phyloP scores from a whole-genome alignment of 2,888 invertebrate species.

The Allygus modestus region DNA sequence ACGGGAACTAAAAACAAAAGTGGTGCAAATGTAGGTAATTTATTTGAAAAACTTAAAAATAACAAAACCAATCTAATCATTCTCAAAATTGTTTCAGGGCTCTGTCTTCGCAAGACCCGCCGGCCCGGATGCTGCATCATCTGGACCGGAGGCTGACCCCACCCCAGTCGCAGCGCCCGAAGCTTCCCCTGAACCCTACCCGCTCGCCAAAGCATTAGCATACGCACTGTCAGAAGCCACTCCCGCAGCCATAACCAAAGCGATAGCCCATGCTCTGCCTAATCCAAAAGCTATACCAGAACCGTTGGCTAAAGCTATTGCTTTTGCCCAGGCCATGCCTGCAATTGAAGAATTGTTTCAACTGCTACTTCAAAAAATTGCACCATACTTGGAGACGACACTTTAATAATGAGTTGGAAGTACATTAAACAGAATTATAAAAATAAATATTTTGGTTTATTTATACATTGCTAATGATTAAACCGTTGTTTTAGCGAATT shows the following conservation, averaged over 20 bases:
- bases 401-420: no score
- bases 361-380: background rate
- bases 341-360: background rate
- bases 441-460: no score
- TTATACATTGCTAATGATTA: no score
- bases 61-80: no score
- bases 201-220: background rate
- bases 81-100: conserved; percentile 18
- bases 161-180: background rate
- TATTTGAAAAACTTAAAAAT: no score
- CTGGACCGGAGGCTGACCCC: background rate
- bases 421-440: no score
- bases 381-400: background rate
- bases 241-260: background rate
- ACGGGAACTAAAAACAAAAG: no score
- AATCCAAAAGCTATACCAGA: background rate
- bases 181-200: background rate
- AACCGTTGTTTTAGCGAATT: no score
- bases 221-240: background rate
- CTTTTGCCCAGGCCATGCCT: conserved; percentile 10
- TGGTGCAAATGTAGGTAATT: no score
- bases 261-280: conserved; percentile 10
- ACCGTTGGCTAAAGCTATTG: background rate
- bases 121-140: conserved; percentile 11
- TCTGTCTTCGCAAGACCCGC: conserved; percentile 7